Evolutionary conservation across 2,797 vertebrate species (phyloP).

Genomic region (Premnoplex brunnescens): DNA sequence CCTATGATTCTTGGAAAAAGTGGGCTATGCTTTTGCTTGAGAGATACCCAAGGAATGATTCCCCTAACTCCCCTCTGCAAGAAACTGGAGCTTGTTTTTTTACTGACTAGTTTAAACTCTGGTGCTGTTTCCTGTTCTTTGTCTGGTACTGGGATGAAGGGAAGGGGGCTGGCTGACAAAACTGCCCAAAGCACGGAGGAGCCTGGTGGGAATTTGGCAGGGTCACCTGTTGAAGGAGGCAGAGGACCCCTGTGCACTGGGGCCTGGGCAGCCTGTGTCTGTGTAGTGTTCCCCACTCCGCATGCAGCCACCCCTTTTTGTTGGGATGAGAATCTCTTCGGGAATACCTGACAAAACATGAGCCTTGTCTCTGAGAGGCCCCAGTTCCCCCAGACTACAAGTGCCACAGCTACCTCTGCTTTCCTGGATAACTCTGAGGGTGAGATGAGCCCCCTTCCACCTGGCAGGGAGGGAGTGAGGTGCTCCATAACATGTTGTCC

Average conservation of each 20-base stretch:
- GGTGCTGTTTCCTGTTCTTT: too few relatives aligned
- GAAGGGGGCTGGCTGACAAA: background rate
- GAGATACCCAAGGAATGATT: too few relatives aligned
- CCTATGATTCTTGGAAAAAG: background rate
- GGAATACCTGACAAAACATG: accelerated
- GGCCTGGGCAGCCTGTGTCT: accelerated
- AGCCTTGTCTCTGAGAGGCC: background rate
- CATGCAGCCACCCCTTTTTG: background rate
- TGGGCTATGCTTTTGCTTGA: background rate
- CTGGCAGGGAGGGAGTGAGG: background rate
- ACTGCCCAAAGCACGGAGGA: accelerated
- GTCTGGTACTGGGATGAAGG: background rate
- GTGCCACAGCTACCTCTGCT: accelerated
- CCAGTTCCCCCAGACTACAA: accelerated
- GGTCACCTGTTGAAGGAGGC: accelerated
- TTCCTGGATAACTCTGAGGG: too few relatives aligned
- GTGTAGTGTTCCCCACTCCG: accelerated
- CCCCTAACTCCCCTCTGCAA: too few relatives aligned
- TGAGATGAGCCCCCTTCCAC: background rate
- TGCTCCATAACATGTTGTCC: accelerated
- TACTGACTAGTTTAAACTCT: too few relatives aligned
- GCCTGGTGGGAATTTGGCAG: background rate
- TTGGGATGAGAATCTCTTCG: background rate
- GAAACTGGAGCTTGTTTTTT: too few relatives aligned
- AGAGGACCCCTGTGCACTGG: accelerated